Conservation (phyloP, 2,797 vertebrate genomes). For the Anniella stebbinsi region DNA sequence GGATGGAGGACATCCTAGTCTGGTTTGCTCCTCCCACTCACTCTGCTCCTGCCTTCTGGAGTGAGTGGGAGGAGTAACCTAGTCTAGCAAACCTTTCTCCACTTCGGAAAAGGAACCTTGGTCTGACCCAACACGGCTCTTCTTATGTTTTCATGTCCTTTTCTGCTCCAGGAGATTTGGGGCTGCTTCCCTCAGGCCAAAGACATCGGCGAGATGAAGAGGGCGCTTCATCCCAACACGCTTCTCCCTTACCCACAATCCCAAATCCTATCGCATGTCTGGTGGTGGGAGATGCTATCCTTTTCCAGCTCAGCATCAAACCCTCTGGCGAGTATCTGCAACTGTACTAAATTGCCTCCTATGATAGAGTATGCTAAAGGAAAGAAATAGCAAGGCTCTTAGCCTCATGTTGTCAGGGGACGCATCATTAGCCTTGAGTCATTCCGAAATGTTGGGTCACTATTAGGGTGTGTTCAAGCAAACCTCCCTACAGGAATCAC, state of each 20-base stretch:
- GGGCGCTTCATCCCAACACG: neutral
- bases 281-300: conserved; percentile 83
- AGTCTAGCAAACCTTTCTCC: too few relatives aligned
- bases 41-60: too few relatives aligned
- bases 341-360: neutral
- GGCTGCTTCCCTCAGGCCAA: conserved; percentile 27
- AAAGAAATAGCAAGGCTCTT: neutral
- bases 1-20: too few relatives aligned
- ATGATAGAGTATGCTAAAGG: neutral
- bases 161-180: conserved; percentile 57
- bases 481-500: neutral
- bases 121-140: neutral
- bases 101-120: neutral
- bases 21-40: too few relatives aligned
- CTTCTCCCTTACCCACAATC: conserved; percentile 76
- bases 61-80: too few relatives aligned
- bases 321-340: conserved; percentile 74
- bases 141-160: neutral
- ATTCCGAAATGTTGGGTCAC: neutral
- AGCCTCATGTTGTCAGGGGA: neutral
- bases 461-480: neutral
- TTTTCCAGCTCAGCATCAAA: conserved; percentile 89
- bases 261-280: conserved; percentile 91
- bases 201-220: neutral
- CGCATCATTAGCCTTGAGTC: neutral